Conservation (phyloP, 1,140 invertebrate genomes). For the Drosophila serrata region DNA sequence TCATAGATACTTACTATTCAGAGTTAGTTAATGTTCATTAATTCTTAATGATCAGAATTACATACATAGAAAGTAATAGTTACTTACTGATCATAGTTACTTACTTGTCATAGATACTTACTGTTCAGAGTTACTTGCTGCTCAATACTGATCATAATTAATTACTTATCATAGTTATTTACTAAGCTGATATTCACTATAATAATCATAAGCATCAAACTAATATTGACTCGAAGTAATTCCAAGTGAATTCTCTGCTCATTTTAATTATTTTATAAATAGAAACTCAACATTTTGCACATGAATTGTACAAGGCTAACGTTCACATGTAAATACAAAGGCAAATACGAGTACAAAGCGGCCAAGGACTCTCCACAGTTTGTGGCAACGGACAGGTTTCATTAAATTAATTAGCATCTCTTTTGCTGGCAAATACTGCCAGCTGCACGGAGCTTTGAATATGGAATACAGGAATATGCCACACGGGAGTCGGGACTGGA, state of each 20-base stretch:
- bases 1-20: too few relatives aligned
- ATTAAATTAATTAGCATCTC: slow-evolving; percentile 56
- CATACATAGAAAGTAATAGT: too few relatives aligned
- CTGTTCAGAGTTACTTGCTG: too few relatives aligned
- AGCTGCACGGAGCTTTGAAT: slow-evolving; percentile 34
- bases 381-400: slow-evolving; percentile 52
- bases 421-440: slow-evolving; percentile 48
- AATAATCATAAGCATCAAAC: not conserved
- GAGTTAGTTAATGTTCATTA: too few relatives aligned
- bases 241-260: not conserved
- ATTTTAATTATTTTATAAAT: slow-evolving; percentile 15
- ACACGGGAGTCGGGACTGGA: slow-evolving; percentile 15
- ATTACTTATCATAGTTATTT: too few relatives aligned
- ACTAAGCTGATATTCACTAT: not conserved
- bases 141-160: too few relatives aligned
- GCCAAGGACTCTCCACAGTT: slow-evolving; percentile 31
- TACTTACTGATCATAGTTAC: too few relatives aligned
- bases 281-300: slow-evolving; percentile 5
- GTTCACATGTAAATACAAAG: slow-evolving; percentile 39
- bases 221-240: not conserved
- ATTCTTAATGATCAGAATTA: too few relatives aligned
- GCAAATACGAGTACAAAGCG: slow-evolving; percentile 48
- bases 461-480: slow-evolving; percentile 3
- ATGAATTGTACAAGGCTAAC: slow-evolving; percentile 17
- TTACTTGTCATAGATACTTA: too few relatives aligned